Evolutionary conservation across 2,113 vertebrate species (phyloP), one percentile per base, ranked within the genome.

Genomic region (Rhinopomastus cyanomelas): DNA sequence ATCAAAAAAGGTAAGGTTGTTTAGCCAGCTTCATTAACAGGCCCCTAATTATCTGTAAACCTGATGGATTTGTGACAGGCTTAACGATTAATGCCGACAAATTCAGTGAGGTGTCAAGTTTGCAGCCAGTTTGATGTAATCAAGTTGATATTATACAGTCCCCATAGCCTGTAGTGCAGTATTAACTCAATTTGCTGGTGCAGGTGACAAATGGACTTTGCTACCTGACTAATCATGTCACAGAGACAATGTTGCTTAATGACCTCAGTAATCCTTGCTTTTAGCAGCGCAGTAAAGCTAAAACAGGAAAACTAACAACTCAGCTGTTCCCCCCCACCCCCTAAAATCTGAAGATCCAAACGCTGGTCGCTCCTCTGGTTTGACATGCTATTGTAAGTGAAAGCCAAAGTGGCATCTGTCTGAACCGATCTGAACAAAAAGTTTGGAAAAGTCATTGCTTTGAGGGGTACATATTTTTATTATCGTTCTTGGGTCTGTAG

Each of bases 221-320:
- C 98, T 99, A 99, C 98, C 98, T 99, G 99, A 99, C 98, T 99
- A 99, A 99, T 99, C 98, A 99, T 98, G 98, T 99, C 98, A 98
- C 98, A 94, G 98, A 99, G 98, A 99, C 98, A 99, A 98, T 99
- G 98, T 98, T 98, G 98, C 98, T 98, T 98, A 98, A 98, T 98
- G 98, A 98, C 98, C 98, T 99, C 97, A 84, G 98, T 98, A 97
- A 98, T 98, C 98, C 98, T 97, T 96, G 97, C 97, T 98, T 97
- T 98, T 98, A 98, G 98, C 97, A 96, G 97, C 92, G 97, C 97
- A 96, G 96, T 97, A 98, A 98, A 97, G 97, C 97, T 89, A 91
- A 96, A 95, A 81, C 85, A 82, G 95, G 95, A 97, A 96, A 97
- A 97, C 91, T 96, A 96, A 81, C 95, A 95, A 95, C 95, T 97